Base-by-base conservation (phyloP, 1,140 invertebrate species). In the Diabrotica virgifera region DNA sequence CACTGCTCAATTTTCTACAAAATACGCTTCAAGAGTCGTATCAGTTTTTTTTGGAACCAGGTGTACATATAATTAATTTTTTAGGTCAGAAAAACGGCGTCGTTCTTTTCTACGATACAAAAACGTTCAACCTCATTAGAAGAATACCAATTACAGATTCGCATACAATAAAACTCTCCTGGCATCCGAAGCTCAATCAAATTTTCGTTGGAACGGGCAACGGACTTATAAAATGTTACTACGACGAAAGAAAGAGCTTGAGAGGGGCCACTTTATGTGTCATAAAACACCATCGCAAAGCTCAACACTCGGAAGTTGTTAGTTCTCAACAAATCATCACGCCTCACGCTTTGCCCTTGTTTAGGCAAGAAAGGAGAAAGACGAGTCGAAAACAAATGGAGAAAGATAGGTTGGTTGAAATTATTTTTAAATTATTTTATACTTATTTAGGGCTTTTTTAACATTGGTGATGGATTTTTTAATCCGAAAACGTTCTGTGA, bases 141-240 rank as follows among this genome's bases (percentile, higher is more conserved):
- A 84, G 91, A 64, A 87, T 98, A 51, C 81, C 86, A 51, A 89
- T 95, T 8, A 84, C 88, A 0, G 84, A 90, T 72, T 90, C 93
- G 0, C 91, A 94, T 76, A 87, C 96, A 0, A 93, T 99, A 36
- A 91, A 95, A 75, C 87, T 89, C 5, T 76, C 93, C 2, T 99
- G 97, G 97, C 97, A 99, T 82, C 93, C 97, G 0, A 95, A 95
- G 79, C 79, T 99, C 0, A 98, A 99, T 80, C 97, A 99, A 76
- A 90, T 99, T 64, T 93, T 99, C 64, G 87, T 96, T 8, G 93
- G 95, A 0, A 92, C 92, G 74, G 94, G 93, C 5, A 93, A 98
- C 81, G 97, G 97, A 0, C 84, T 86, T 3, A 88, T 97, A 0
- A 94, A 95, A 74, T 88, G 94, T 55, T 96, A 89, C 73, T 99